Base-by-base conservation (phyloP, 2,113 vertebrate genomes). In the Alouatta palliata region DNA sequence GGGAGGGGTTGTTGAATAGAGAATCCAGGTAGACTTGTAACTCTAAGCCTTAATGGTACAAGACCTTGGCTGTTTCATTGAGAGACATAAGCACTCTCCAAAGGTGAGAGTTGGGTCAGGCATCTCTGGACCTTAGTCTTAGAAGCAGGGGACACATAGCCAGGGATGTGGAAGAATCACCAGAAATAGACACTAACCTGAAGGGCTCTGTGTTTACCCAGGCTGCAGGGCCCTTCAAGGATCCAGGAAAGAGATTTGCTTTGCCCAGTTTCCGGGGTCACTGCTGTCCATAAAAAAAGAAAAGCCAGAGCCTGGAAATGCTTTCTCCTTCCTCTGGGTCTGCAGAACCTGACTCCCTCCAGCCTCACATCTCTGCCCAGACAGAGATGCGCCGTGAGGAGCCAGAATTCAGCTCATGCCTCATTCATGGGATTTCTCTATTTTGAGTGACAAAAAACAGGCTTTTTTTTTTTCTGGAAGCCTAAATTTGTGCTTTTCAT, bases 401-500 rank as follows among this genome's bases (percentile, higher is more conserved):
- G 40, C 61, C 40, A 4, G 23, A 77, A 91, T 40, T 52, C 58
- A 90, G 64, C 87, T 92, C 75, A 52, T 1, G 25, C 54, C 76
- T 83, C n/a, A 12, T 68, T 86, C 80, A 23, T 43, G 21, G 68
- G 11, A 79, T 86, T 87, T 52, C 83, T 91, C 56, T 75, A 20
- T 52, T 90, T 70, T 45, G 5, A 45, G 79, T 37, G 52, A 64
- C 45, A 87, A 92, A 93, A 94, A 73, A 43, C 21, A 79, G 25
- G 61, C 23, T 14, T 64, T 64, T 64, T 30, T 49, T 47, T 12
- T 35, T 20, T 47, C 32, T 25, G 16, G 58, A 94, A 97, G 35
- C 77, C 45, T 58, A 10, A 87, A 84, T 73, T 58, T 66, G 76
- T 58, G 68, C 70, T 96, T 97, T 40, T 84, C 80, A 35, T 25